Base-by-base conservation (phyloP, 64 coral and sea anemone species). In the Platygyra sinensis region DNA sequence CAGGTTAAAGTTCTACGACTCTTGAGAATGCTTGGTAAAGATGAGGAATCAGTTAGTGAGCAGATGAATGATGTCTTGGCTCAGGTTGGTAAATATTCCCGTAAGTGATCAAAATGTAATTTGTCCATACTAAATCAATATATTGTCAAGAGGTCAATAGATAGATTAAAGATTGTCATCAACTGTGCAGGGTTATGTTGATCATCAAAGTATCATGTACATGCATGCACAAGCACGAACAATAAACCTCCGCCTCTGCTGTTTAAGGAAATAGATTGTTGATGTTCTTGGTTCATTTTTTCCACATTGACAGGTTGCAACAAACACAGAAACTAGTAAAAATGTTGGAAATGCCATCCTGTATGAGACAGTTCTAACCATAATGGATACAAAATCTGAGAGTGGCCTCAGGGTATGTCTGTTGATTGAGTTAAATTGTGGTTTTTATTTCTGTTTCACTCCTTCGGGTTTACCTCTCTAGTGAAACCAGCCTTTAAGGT, bases 321-420 rank as follows among this genome's bases (percentile, higher is more conserved):
- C 97, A 72, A 99, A 99, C 52, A 99, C 97, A 80, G 97, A 99
- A 93, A 99, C 97, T 16, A 99, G 97, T 52, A 99, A 99, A 91
- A 99, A 99, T 88, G 97, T 99, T 57, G 97, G 97, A 24, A 99
- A 99, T 91, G 97, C 97, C 18, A 99, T 99, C 90, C 78, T 99
- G 39, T 99, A 99, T 72, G 97, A 99, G 77, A 99, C 97, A 57
- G 97, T 99, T 64, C 91, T 99, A 3, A 95, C 97, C 5, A 99
- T 99, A 42, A 99, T 99, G 97, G 97, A 95, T 51, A 95, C 95
- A 24, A 99, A 99, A 69, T 99, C 97, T 19, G 97, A 99, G 86
- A 99, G 97, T 96, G 97, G 97, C 18, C 88, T 99, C 27, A 88
- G 97, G 82, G 97, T 99, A 78, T 0, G 93, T 8, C 38, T 72